Percentiles rank a stretch among this genome's conserved stretches.
Conservation (phyloP, 2,797 vertebrate genomes). For the Scolopax rusticola region DNA sequence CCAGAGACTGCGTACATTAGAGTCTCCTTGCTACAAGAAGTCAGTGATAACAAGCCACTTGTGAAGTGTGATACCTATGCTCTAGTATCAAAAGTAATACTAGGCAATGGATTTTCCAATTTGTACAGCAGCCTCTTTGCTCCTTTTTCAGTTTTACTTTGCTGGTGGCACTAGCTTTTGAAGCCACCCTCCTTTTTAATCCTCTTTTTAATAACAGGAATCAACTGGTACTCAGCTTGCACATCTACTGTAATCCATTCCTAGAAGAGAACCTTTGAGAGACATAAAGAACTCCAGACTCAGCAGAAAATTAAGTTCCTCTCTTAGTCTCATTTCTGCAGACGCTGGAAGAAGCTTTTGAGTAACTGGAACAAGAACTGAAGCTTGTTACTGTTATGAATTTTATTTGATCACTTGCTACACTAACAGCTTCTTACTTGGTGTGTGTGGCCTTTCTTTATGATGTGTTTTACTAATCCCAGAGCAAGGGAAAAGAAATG, state of each 20-base stretch:
- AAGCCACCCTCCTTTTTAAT: constrained; percentile 47
- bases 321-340: neutral
- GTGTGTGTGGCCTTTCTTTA: neutral
- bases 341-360: neutral
- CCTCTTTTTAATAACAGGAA: constrained; percentile 16
- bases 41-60: constrained; percentile 44
- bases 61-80: neutral
- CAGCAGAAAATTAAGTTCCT: neutral
- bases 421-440: neutral
- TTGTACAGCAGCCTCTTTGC: neutral
- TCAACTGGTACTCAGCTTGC: neutral
- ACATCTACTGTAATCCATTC: neutral
- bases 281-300: neutral
- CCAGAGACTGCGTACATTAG: neutral
- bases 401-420: neutral
- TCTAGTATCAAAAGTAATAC: neutral
- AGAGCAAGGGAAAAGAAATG: neutral
- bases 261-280: constrained; percentile 13
- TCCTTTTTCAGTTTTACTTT: constrained; percentile 33
- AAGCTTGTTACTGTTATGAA: neutral
- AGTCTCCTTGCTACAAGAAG: constrained; percentile 12
- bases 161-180: constrained; percentile 24
- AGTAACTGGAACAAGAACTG: neutral
- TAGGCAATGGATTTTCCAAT: constrained; percentile 16
- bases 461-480: neutral